Base-by-base conservation (phyloP, 2,113 vertebrate genomes). In the Lathamus discolor region DNA sequence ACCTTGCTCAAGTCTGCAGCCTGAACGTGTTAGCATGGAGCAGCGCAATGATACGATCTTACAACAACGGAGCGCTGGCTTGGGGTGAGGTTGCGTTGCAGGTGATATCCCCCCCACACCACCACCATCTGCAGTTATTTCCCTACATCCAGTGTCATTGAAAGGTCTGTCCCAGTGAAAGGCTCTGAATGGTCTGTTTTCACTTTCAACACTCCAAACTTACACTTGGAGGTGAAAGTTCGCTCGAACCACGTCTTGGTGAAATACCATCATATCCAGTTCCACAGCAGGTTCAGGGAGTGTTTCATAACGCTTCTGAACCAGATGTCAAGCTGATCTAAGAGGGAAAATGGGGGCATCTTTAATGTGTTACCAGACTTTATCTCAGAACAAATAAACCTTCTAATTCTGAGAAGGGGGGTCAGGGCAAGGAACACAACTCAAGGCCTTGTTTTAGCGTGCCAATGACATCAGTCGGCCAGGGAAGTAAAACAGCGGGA, bases 301-400 rank as follows among this genome's bases (percentile, higher is more conserved):
- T 97, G 97, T 98, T 98, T 97, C 96, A 97, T 98, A 97, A 97
- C 31, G 23, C 27, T 84, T 95, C 28, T 33, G 95, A 96, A 94
- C 69, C 91, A 84, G 88, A 80, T 79, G 93, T 95, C 92, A 96
- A 11, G 79, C 73, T 85, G 90, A 98, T 97, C 96, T 94, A 86
- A 96, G 89, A 35, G 74, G 76, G 68, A 75, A 79, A 89, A 82
- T 3, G 39, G 80, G 84, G 76, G 86, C 67, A 92, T 93, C 94
- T 93, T 75, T 94, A 86, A 77, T 62, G 74, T 73, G 57, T 90
- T 86, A 81, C 91, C 46, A 3, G 13, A 29, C 86, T 96, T 97
- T 96, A 95, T 95, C 92, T 87, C 51, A 86, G 96, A 96, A 96
- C 88, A 95, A 97, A 97, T 94, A 97, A 98, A 92, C 88, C 83